A percentile compares a stretch with the other conserved stretches of the same genome.
These are phyloP conservation scores for Macrobrachium rosenbergii DNA, from an alignment of 1,140 invertebrate genomes.

Conservation along the genomic window DNA sequence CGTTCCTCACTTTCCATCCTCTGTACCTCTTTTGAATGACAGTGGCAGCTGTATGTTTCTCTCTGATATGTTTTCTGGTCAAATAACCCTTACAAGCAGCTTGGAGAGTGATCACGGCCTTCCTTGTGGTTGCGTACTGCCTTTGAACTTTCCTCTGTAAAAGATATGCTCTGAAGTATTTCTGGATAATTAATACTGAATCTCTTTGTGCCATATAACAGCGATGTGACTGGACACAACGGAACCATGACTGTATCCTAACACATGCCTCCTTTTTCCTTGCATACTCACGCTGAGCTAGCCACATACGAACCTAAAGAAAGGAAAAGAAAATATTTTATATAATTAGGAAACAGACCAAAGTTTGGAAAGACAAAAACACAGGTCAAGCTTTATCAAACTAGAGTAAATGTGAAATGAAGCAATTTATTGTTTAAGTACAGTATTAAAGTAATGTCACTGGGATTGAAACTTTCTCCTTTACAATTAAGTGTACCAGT, in stretches of 20 bases:
- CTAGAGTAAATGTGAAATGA: too few relatives aligned
- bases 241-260: slow-evolving; percentile 39
- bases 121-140: slow-evolving; percentile 32
- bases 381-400: too few relatives aligned
- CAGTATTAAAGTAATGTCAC: too few relatives aligned
- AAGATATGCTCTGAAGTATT: slow-evolving; percentile 8
- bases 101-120: slow-evolving; percentile 41
- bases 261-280: neutral
- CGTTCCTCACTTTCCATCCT: neutral
- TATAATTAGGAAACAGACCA: neutral
- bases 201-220: slow-evolving; percentile 11
- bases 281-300: neutral
- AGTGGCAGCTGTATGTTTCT: slow-evolving; percentile 7
- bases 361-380: neutral
- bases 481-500: too few relatives aligned
- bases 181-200: slow-evolving; percentile 46
- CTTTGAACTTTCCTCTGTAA: neutral
- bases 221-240: neutral
- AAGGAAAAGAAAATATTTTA: neutral
- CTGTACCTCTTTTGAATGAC: slow-evolving; percentile 1
- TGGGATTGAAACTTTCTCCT: too few relatives aligned
- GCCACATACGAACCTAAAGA: neutral
- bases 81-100: slow-evolving; percentile 39
- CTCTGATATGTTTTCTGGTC: slow-evolving; percentile 19
- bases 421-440: too few relatives aligned